These are phyloP conservation scores for Diplodus sargus DNA, from an alignment of 2,797 vertebrate species.

Conservation along the genomic window DNA sequence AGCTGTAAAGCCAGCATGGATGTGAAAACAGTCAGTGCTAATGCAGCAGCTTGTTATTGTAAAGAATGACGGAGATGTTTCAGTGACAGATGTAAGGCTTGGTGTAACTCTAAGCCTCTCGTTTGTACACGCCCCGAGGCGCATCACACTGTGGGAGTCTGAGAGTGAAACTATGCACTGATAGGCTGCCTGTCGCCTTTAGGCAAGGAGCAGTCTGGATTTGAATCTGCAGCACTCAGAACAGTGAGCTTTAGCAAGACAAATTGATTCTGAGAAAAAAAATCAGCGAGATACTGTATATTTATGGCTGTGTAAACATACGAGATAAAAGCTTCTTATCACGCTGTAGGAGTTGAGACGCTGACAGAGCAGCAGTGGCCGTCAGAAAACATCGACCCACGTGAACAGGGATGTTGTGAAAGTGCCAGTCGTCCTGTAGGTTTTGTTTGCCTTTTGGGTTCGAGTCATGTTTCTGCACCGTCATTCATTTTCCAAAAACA, in stretches of 20 bases:
- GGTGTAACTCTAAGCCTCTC: slow-evolving; percentile 76
- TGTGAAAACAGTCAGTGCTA: slow-evolving; percentile 39
- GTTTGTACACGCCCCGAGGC: slow-evolving; percentile 71
- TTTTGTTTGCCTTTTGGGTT: not conserved
- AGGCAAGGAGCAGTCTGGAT: slow-evolving; percentile 62
- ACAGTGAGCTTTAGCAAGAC: slow-evolving; percentile 57
- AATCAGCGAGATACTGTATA: slow-evolving; percentile 55
- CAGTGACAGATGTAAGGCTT: slow-evolving; percentile 78
- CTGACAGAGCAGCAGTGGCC: slow-evolving; percentile 44
- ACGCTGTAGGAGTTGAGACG: slow-evolving; percentile 17
- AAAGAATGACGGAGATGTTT: slow-evolving; percentile 70
- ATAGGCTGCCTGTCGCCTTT: slow-evolving; percentile 68
- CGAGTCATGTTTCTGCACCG: not conserved
- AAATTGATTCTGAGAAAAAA: slow-evolving; percentile 65
- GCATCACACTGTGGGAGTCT: slow-evolving; percentile 69
- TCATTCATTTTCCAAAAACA: not conserved
- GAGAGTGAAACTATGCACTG: slow-evolving; percentile 74
- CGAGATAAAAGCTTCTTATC: slow-evolving; percentile 55
- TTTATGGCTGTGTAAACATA: slow-evolving; percentile 57
- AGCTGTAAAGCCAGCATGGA: slow-evolving; percentile 37
- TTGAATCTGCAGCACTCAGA: slow-evolving; percentile 52
- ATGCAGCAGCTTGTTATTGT: slow-evolving; percentile 65
- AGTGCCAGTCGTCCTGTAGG: not conserved
- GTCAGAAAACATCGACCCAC: slow-evolving; percentile 17
- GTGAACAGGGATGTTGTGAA: slow-evolving; percentile 11